Evolutionary conservation across 2,888 invertebrate genomes (phyloP).

Genomic region (Poecilus cupreus): DNA sequence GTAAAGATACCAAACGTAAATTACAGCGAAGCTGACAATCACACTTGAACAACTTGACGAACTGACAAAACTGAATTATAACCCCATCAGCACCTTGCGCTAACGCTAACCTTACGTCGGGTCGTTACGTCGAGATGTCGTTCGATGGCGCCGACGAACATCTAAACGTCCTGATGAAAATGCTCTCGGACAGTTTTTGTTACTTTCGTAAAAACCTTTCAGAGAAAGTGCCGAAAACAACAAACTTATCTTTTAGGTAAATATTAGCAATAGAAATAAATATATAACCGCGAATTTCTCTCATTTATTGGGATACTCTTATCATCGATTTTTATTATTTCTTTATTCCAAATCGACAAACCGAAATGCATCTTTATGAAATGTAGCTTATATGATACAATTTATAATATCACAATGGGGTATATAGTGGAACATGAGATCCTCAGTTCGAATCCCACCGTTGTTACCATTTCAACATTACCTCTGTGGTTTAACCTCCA

Average conservation of each 20-base stretch:
- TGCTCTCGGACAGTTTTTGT: background rate
- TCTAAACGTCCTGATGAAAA: background rate
- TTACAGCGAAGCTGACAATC: background rate
- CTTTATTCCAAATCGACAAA: too few relatives aligned
- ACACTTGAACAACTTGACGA: background rate
- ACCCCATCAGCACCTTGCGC: conserved; percentile 3
- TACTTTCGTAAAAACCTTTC: background rate
- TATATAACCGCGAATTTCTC: background rate
- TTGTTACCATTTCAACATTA: too few relatives aligned
- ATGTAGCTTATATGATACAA: too few relatives aligned
- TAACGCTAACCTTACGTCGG: background rate
- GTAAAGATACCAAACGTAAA: background rate
- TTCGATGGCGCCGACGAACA: too few relatives aligned
- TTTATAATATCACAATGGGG: too few relatives aligned
- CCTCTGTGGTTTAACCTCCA: too few relatives aligned
- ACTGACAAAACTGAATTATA: conserved; percentile 21
- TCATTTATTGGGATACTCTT: too few relatives aligned
- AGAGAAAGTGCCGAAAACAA: background rate
- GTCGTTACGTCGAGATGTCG: too few relatives aligned
- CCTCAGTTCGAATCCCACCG: too few relatives aligned
- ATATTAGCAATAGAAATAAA: background rate
- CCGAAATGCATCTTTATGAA: too few relatives aligned
- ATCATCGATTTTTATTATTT: too few relatives aligned
- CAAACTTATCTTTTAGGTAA: conserved; percentile 23
- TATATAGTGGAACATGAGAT: too few relatives aligned